phyloP scores from a whole-genome alignment of 2,888 invertebrate species.

The Melinaea menophilus region DNA sequence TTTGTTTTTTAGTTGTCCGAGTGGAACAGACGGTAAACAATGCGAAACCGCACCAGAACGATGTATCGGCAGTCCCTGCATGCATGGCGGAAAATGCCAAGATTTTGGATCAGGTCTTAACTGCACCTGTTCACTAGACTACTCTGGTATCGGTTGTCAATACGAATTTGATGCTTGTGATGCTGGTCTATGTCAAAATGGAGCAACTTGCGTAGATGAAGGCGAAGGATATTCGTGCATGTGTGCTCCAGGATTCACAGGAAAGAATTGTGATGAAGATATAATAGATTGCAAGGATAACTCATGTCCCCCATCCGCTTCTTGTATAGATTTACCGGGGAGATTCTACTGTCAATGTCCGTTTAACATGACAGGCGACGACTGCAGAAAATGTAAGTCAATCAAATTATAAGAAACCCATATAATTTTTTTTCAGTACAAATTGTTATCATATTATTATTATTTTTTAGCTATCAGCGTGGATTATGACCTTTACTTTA shows the following conservation, averaged over 20 bases:
- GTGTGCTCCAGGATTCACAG: conserved; percentile 88
- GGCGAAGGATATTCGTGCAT: conserved; percentile 90
- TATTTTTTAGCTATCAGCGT: conserved; percentile 92
- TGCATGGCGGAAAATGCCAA: conserved; percentile 97
- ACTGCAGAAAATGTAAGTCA: conserved; percentile 93
- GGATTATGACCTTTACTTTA: conserved; percentile 98
- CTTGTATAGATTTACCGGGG: conserved; percentile 93
- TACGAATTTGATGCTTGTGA: conserved; percentile 96
- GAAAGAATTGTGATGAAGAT: conserved; percentile 93
- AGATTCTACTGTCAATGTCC: conserved; percentile 98
- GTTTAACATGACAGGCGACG: conserved; percentile 96
- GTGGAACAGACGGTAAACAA: conserved; percentile 97
- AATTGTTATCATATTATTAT: conserved; percentile 1
- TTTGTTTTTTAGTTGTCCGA: conserved; percentile 83
- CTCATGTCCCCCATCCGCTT: conserved; percentile 95
- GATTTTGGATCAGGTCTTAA: conserved; percentile 97
- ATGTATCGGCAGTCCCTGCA: conserved; percentile 95
- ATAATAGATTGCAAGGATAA: conserved; percentile 95
- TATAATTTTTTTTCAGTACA: conserved; percentile 8
- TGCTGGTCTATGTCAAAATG: conserved; percentile 93
- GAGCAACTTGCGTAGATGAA: conserved; percentile 93
- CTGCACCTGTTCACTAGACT: conserved; percentile 93
- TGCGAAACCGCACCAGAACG: conserved; percentile 98
- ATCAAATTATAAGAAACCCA: not conserved
- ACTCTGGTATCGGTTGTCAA: conserved; percentile 92